These are phyloP conservation scores for Rousettus leschenaultii DNA, from an alignment of 2,113 vertebrate genomes.

Conservation along the genomic window DNA sequence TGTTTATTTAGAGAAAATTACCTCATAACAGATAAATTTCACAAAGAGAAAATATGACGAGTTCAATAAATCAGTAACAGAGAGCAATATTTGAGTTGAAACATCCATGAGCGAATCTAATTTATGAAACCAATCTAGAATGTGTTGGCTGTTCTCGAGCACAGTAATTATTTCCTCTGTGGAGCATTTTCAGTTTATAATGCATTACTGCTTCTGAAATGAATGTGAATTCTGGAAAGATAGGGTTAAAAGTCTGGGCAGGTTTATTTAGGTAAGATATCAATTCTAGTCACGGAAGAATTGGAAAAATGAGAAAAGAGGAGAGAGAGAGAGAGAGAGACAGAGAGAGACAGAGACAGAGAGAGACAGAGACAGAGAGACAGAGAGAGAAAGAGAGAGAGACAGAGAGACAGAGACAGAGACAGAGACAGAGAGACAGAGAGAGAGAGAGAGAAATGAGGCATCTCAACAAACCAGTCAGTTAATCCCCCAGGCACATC, in stretches of 20 bases:
- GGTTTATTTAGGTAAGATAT: background rate
- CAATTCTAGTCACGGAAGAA: background rate
- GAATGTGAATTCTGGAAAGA: background rate
- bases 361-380: too few species aligned
- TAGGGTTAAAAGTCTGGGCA: background rate
- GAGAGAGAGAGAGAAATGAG: background rate
- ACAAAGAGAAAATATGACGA: constrained; percentile 47
- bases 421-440: background rate
- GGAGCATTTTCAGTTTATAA: background rate
- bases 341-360: too few species aligned
- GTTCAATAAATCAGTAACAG: constrained; percentile 53
- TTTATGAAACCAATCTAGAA: constrained; percentile 46
- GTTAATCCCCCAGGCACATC: background rate
- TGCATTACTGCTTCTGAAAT: constrained; percentile 32
- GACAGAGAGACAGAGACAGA: background rate
- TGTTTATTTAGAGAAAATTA: constrained; percentile 49
- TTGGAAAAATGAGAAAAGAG: background rate
- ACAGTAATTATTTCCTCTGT: constrained; percentile 6
- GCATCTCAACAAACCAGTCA: background rate
- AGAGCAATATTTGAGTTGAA: constrained; percentile 48
- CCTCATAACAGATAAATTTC: constrained; percentile 41
- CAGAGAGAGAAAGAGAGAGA: background rate
- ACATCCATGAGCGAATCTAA: constrained; percentile 8
- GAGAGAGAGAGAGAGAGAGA: background rate
- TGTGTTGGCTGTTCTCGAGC: constrained; percentile 12